phyloP scores from a whole-genome alignment of 2,888 invertebrate species.

The Heliconius ethilla region DNA sequence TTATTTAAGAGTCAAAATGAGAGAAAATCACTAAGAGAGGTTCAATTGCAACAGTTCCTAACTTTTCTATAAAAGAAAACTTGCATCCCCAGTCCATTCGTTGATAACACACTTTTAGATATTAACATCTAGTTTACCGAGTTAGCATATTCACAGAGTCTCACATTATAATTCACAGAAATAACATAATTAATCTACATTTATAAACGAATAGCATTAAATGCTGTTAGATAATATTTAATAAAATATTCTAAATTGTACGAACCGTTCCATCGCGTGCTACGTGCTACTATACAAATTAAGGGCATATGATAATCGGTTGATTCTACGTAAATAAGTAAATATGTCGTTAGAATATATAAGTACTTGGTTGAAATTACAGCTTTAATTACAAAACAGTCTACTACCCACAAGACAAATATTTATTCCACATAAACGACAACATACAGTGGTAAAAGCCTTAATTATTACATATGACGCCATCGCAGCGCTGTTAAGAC shows the following conservation, averaged over 20 bases:
- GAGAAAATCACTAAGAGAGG: background rate
- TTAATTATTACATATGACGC: conserved; percentile 3
- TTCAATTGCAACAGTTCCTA: background rate
- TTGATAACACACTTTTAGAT: background rate
- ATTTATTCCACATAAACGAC: background rate
- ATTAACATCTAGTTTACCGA: background rate
- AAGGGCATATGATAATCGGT: conserved; percentile 13
- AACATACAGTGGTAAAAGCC: background rate
- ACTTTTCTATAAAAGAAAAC: background rate
- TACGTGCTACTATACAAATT: conserved; percentile 15
- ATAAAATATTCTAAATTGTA: conserved; percentile 25
- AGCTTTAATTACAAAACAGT: background rate
- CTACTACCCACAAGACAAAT: background rate
- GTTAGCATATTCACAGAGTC: background rate
- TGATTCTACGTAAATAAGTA: background rate
- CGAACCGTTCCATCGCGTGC: conserved; percentile 5
- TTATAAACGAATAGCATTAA: background rate
- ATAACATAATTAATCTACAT: conserved; percentile 31
- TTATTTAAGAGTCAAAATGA: background rate
- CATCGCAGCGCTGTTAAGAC: background rate
- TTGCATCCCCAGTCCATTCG: background rate
- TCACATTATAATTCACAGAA: conserved; percentile 26
- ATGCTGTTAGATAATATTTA: conserved; percentile 16
- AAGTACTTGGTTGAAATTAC: conserved; percentile 7
- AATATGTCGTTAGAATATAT: background rate